Evolutionary conservation across 2,888 invertebrate species (phyloP), one percentile per base, ranked within the genome.

Genomic region (Drosophila lacicola): DNA sequence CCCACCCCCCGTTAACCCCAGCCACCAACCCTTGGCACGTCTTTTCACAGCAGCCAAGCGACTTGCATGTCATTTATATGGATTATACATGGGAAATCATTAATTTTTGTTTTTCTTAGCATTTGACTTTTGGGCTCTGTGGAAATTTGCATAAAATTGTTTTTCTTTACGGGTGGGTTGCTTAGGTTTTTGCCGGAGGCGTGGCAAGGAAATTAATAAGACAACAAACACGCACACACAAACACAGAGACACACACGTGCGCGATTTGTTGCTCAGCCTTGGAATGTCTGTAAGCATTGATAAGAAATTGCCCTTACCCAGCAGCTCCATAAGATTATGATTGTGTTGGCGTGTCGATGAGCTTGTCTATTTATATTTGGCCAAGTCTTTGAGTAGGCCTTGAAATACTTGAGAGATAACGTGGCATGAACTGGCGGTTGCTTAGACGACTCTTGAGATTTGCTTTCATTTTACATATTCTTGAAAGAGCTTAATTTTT

Each of bases 71-170:
- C 86, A 86, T 86, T 89, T 85, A 70, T 85, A 85, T 76, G 78
- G 89, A 89, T 86, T 86, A 85, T 75, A 78, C 68, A 88, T 75
- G 71, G 44, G 57, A 70, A 78, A 89, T 85, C 85, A 88, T 86
- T 86, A 86, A 88, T 86, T 78, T 85, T 86, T 88, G 73, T 78
- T 85, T 77, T 85, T 78, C 77, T 72, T 78, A 55, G 70, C 67
- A 62, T 87, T 83, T 72, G 70, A 68, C 84, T 86, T 83, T 69
- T 57, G 69, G 74, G 56, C 70, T 68, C 65, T 71, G 36, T 37
- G 44, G 54, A 70, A 78, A 85, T 89, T 89, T 85, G 66, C 89
- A 85, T 89, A 88, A 82, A 58, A 72, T 70, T 71, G 80, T 85
- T 70, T 74, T 83, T 83, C 66, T 82, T 56, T 54, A 54, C n/a